phyloP scores from a whole-genome alignment of 2,797 vertebrate species.

The Simalia tracyae region DNA sequence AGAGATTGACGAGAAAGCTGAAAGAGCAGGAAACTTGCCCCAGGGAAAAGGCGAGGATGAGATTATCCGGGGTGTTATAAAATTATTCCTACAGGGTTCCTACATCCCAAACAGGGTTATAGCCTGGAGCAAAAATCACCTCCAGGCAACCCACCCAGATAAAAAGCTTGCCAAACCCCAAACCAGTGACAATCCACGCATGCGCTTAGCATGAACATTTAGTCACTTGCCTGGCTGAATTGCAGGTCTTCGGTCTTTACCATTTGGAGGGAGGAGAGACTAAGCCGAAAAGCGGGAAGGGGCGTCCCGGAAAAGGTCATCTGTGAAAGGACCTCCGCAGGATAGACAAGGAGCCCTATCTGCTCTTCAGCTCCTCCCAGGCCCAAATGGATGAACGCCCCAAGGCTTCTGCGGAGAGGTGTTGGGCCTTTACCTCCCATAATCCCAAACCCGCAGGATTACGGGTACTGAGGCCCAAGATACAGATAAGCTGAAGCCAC shows the following conservation, averaged over 20 bases:
- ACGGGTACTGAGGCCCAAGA: neutral
- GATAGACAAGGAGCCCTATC: neutral
- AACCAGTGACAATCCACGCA: neutral
- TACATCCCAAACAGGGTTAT: neutral
- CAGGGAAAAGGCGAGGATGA: neutral
- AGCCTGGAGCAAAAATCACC: neutral
- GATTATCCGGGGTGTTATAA: neutral
- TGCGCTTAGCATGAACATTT: neutral
- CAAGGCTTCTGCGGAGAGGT: rapidly evolving
- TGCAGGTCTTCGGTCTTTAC: neutral
- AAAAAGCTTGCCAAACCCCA: neutral
- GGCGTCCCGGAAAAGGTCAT: neutral
- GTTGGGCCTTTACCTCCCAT: neutral
- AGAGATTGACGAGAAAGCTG: too few relatives aligned
- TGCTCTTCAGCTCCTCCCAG: neutral
- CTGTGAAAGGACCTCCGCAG: neutral
- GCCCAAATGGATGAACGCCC: neutral
- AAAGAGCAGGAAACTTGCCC: neutral
- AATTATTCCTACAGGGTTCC: neutral
- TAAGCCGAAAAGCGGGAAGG: too few relatives aligned
- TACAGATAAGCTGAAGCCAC: neutral
- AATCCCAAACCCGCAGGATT: too few relatives aligned
- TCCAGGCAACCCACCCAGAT: neutral
- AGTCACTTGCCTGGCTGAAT: neutral
- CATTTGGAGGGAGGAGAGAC: neutral